Evolutionary conservation across 1,140 invertebrate genomes (phyloP).

Genomic region (Laupala kohalensis): DNA sequence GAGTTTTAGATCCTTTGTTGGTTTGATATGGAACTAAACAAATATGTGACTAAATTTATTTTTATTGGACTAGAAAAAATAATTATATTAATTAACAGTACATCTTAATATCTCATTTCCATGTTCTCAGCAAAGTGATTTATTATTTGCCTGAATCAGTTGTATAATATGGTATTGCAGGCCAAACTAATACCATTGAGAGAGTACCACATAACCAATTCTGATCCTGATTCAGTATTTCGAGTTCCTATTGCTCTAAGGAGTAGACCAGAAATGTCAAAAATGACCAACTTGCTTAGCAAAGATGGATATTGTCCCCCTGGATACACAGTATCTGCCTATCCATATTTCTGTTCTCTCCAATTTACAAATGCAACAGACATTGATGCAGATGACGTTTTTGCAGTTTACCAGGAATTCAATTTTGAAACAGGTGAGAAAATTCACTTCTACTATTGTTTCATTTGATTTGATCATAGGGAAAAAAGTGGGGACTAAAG

Average conservation of each 20-base stretch:
- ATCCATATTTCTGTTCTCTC: slow-evolving; percentile 31
- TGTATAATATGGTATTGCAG: no score
- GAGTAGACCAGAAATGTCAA: slow-evolving; percentile 27
- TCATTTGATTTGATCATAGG: no score
- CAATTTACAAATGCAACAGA: slow-evolving; percentile 25
- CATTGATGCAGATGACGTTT: slow-evolving; percentile 29
- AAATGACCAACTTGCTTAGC: slow-evolving; percentile 31
- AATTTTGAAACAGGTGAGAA: slow-evolving; percentile 31
- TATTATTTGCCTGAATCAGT: no score
- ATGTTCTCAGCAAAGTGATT: no score
- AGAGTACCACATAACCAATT: slow-evolving; percentile 19
- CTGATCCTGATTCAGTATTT: slow-evolving; percentile 24
- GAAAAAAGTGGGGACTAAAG: no score
- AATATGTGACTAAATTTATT: no score
- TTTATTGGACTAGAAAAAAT: no score
- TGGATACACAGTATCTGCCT: slow-evolving; percentile 24
- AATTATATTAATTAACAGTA: no score
- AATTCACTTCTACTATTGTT: no score
- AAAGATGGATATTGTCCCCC: slow-evolving; percentile 20
- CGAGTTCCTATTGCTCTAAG: slow-evolving; percentile 30
- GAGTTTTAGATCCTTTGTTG: no score
- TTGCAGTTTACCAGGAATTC: slow-evolving; percentile 32
- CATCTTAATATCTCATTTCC: no score
- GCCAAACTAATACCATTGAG: slow-evolving; percentile 9
- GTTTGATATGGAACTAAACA: no score